Percentiles rank a stretch among this genome's conserved stretches.
Evolutionary conservation across 2,888 invertebrate species (phyloP).

Genomic region (Lithophane semibrunnea): DNA sequence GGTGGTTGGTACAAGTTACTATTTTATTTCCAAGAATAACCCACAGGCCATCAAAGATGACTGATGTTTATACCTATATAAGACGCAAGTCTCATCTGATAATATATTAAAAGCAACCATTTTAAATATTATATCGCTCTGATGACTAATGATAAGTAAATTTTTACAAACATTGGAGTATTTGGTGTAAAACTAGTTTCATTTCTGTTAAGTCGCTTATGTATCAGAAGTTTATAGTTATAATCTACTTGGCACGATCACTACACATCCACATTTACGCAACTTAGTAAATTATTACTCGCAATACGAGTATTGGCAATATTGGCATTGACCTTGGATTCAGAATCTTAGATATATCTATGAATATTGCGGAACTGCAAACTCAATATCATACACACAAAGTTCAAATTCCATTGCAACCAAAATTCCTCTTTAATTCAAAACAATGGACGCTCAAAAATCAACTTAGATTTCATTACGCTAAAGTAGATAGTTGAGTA

Average conservation of each 20-base stretch:
- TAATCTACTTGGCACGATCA: conserved; percentile 69
- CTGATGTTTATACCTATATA: not conserved
- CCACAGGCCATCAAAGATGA: not conserved
- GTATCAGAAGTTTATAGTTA: conserved; percentile 13
- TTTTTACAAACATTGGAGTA: not conserved
- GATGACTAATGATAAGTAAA: no score
- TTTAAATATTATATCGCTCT: not conserved
- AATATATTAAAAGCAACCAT: not conserved
- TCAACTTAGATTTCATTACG: not conserved
- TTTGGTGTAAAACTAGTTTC: not conserved
- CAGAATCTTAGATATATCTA: not conserved
- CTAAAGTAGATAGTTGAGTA: not conserved
- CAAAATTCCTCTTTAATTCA: not conserved
- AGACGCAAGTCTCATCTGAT: not conserved
- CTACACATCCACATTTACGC: conserved; percentile 43
- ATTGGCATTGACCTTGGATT: conserved; percentile 23
- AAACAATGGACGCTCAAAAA: not conserved
- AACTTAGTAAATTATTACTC: conserved; percentile 16
- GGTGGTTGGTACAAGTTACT: not conserved
- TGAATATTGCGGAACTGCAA: not conserved
- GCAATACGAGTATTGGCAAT: conserved; percentile 43
- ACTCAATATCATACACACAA: not conserved
- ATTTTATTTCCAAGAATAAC: not conserved
- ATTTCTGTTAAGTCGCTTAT: not conserved
- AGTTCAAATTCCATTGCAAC: not conserved